Evolutionary conservation across 2,888 invertebrate genomes (phyloP), one percentile per base, ranked within the genome.

Genomic region (Tuta absoluta): DNA sequence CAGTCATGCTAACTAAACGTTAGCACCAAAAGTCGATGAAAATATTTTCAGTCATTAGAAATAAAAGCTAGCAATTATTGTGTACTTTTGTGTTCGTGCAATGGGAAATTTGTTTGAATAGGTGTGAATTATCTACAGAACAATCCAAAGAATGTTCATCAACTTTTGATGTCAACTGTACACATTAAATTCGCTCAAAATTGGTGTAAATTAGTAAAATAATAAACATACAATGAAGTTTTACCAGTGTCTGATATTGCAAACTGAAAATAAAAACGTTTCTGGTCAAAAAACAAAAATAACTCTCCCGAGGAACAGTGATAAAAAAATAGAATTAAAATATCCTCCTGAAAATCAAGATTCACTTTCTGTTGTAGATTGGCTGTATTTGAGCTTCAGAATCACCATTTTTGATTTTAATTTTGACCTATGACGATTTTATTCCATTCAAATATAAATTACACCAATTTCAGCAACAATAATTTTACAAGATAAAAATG

Each of bases 121-220:
- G n/a, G 37, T 37, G 58, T 3, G 19, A 41, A 12, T 38, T 38
- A 38, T 59, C 38, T 59, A 59, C 41, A 59, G 17, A 23, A 59
- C 10, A 23, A 21, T 56, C 0, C 14, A 59, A 23, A 59, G 19
- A 23, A 59, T 38, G 19, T 62, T 63, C 63, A 63, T 63, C 57
- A 63, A 58, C 63, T 63, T 63, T 63, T 63, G 57, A 63, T 63
- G 63, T 38, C 58, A 57, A 63, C 63, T 57, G 58, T 63, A 63
- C 63, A 63, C 19, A 56, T 14, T 11, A 21, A 10, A 53, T 5
- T 53, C 4, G 28, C 19, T n/a, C 3, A n/a, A 53, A 53, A 53
- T 53, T 11, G 7, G 53, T 28, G 28, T 53, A 28, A 53, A 53
- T 0, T 23, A n/a, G 12, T 10, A 21, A 14, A 8, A 12, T 4